Conservation (phyloP, 2,888 invertebrate genomes). For the Cheiracanthium punctorium region DNA sequence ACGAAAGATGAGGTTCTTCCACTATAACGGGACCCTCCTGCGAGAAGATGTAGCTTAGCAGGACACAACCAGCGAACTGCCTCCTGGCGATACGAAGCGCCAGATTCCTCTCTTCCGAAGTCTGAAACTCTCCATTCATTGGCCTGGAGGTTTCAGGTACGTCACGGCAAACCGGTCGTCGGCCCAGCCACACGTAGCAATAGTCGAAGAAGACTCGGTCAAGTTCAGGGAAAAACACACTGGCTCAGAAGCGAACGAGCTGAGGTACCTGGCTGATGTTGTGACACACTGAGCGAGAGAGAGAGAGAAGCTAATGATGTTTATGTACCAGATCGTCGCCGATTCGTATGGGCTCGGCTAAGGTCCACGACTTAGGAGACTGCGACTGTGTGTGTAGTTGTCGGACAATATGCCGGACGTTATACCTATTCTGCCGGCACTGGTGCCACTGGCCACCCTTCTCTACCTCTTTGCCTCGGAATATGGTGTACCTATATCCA, state of each 20-base stretch:
- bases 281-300: slow-evolving; percentile 5
- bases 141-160: slow-evolving; percentile 8
- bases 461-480: slow-evolving; percentile 72
- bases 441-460: slow-evolving; percentile 71
- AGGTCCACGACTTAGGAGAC: neutral
- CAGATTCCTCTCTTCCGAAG: slow-evolving; percentile 11
- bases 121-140: slow-evolving; percentile 13
- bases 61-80: neutral
- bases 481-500: slow-evolving; percentile 71
- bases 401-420: slow-evolving; percentile 59
- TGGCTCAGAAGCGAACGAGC: neutral
- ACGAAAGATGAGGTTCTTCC: too few relatives aligned
- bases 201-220: slow-evolving; percentile 50
- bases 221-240: slow-evolving; percentile 55
- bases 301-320: neutral
- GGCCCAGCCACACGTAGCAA: slow-evolving; percentile 46
- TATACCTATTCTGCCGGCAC: slow-evolving; percentile 66
- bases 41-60: slow-evolving; percentile 22
- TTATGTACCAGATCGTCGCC: neutral
- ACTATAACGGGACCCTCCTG: neutral
- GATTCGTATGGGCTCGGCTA: neutral
- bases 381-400: neutral
- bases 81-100: neutral
- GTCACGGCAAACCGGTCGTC: slow-evolving; percentile 67
- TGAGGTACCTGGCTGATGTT: neutral